These are phyloP conservation scores for Syrista parreyssii DNA, from an alignment of 2,888 invertebrate genomes.

Conservation along the genomic window DNA sequence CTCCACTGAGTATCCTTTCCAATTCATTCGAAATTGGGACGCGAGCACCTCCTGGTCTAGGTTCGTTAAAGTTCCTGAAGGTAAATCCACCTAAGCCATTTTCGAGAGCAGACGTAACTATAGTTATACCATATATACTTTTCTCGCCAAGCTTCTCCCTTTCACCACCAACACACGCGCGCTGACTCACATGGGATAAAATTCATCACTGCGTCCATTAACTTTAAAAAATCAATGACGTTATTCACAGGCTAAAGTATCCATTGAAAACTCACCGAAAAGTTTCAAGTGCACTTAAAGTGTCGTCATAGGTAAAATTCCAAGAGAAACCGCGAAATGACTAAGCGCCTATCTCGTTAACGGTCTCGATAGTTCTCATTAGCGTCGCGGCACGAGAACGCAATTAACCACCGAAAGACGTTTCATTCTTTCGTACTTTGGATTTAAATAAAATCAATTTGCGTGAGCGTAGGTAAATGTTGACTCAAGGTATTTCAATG, in stretches of 20 bases:
- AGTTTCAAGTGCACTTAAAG: not conserved
- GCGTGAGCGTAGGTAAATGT: slow-evolving; percentile 62
- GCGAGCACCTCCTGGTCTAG: slow-evolving; percentile 11
- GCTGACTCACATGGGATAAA: not conserved
- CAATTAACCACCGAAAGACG: slow-evolving; percentile 53
- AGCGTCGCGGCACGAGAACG: slow-evolving; percentile 40
- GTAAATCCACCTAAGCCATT: not conserved
- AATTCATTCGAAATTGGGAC: slow-evolving; percentile 54
- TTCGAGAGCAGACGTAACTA: not conserved
- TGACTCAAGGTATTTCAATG: slow-evolving; percentile 63
- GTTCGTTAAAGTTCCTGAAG: slow-evolving; percentile 4
- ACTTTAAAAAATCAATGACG: not conserved
- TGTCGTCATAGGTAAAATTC: not conserved
- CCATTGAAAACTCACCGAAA: not conserved
- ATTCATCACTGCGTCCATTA: not conserved
- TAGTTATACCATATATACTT: not conserved
- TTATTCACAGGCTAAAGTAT: not conserved
- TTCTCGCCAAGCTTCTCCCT: not conserved
- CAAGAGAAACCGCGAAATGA: not conserved
- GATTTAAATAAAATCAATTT: slow-evolving; percentile 64
- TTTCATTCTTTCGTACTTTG: slow-evolving; percentile 50
- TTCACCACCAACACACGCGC: not conserved
- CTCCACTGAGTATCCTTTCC: slow-evolving; percentile 46
- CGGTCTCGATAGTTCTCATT: not conserved
- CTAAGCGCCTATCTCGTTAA: not conserved